Evolutionary conservation across 92 coral and sea anemone species (phyloP).

Genomic region (Epizoanthus rinbou): DNA sequence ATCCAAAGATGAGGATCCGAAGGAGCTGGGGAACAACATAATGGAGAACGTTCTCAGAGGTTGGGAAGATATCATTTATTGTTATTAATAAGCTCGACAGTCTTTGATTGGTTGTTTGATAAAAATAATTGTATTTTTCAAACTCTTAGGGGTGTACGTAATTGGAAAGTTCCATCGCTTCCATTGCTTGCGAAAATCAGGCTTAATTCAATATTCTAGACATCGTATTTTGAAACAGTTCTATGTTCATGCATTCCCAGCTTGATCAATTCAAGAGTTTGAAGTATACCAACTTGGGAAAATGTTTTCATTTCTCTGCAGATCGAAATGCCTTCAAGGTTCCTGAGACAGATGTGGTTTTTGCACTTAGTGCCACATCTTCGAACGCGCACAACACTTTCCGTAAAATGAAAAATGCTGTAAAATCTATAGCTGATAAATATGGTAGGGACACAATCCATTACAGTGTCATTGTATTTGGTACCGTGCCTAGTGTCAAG

Average conservation of each 20-base stretch:
- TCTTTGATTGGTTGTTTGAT: too few species aligned
- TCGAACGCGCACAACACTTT: slow-evolving; percentile 57
- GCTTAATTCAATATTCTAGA: too few species aligned
- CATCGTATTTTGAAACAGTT: too few species aligned
- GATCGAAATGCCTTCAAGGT: slow-evolving; percentile 13
- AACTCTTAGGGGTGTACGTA: too few species aligned
- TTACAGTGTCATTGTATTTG: slow-evolving; percentile 73
- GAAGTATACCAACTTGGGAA: not conserved
- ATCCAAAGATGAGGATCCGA: slow-evolving; percentile 62
- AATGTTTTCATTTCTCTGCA: not conserved
- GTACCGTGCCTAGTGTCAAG: slow-evolving; percentile 59
- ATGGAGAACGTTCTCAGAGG: slow-evolving; percentile 63
- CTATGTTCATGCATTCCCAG: too few species aligned
- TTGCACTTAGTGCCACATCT: slow-evolving; percentile 77
- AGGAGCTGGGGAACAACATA: slow-evolving; percentile 64
- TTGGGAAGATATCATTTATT: not conserved
- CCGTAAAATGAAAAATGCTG: slow-evolving; percentile 65
- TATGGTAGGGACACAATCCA: slow-evolving; percentile 71
- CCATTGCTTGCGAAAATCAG: too few species aligned
- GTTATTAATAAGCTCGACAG: too few species aligned
- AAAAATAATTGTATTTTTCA: too few species aligned
- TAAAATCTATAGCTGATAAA: slow-evolving; percentile 65
- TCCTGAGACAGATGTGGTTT: slow-evolving; percentile 66
- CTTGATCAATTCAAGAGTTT: not conserved
- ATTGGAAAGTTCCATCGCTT: too few species aligned